Conservation (phyloP, 2,888 invertebrate species). For the Caenorhabditis becei region DNA sequence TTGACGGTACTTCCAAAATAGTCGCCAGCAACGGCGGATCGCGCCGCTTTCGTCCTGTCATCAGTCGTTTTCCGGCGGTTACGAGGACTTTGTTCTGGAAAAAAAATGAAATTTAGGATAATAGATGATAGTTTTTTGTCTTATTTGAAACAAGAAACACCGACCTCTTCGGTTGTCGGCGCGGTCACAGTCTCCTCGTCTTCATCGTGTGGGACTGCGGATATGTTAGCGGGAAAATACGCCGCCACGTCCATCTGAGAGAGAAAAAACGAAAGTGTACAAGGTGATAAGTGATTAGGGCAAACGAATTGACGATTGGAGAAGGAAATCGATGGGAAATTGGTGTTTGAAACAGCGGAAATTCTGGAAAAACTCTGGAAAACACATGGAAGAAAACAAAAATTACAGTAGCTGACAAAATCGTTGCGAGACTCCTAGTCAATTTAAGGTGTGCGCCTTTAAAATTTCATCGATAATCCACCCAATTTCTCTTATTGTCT, state of each 20-base stretch:
- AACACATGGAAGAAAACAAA: neutral
- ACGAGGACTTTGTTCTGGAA: neutral
- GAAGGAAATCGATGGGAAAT: too few relatives aligned
- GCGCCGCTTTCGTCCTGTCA: slow-evolving; percentile 22
- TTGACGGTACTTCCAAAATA: slow-evolving; percentile 45
- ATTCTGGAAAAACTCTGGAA: neutral
- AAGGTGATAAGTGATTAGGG: slow-evolving; percentile 41
- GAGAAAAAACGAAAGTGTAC: slow-evolving; percentile 49
- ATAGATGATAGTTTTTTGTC: too few relatives aligned
- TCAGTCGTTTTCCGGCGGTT: neutral
- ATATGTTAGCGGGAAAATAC: slow-evolving; percentile 58
- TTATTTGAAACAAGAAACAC: too few relatives aligned
- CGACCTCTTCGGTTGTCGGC: slow-evolving; percentile 35
- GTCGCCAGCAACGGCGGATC: slow-evolving; percentile 45
- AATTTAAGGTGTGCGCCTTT: neutral
- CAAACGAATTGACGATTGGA: slow-evolving; percentile 13
- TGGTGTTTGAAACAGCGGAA: neutral
- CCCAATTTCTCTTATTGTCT: neutral
- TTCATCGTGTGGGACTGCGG: slow-evolving; percentile 53
- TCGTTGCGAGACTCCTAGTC: neutral
- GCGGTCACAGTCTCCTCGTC: slow-evolving; percentile 30
- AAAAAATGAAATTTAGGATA: slow-evolving; percentile 3
- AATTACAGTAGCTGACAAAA: neutral
- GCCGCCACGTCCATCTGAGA: slow-evolving; percentile 52
- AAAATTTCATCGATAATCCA: neutral